Conservation (phyloP, 2,113 vertebrate genomes). For the Trichomycterus rosablanca region DNA sequence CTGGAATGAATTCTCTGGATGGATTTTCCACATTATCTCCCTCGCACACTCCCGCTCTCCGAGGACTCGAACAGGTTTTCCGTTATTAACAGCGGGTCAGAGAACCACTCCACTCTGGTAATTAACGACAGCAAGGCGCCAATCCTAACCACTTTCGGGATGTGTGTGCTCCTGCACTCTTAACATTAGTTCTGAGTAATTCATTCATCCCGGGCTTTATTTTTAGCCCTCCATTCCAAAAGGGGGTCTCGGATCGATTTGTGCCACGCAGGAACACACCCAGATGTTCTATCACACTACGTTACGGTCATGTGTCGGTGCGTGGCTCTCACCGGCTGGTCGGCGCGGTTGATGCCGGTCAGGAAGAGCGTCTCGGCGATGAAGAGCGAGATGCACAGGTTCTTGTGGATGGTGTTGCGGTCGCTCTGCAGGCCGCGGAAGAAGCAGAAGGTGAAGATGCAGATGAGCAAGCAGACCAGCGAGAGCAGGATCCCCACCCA, state of each 20-base stretch:
- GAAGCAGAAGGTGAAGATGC: conserved; percentile 99
- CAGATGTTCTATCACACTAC: too few relatives aligned
- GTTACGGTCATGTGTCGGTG: too few relatives aligned
- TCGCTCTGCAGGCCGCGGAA: conserved; percentile 97
- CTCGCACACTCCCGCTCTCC: conserved; percentile 5
- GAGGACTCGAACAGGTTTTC: conserved; percentile 30
- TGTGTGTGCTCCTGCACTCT: conserved; percentile 6
- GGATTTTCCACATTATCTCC: conserved; percentile 36
- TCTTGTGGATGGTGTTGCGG: conserved; percentile 98
- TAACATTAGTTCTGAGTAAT: not conserved
- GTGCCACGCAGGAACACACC: too few relatives aligned
- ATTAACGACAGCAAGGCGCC: conserved; percentile 41
- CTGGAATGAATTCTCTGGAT: conserved; percentile 33
- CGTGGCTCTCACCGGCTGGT: conserved; percentile 87
- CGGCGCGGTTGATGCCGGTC: conserved; percentile 92
- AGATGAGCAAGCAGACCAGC: conserved; percentile 94
- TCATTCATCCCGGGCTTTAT: not conserved
- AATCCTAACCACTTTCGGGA: conserved; percentile 26
- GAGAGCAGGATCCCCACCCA: conserved; percentile 98
- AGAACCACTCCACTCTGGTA: conserved; percentile 34
- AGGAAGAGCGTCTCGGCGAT: conserved; percentile 96
- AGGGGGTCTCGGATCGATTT: too few relatives aligned
- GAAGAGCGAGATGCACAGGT: conserved; percentile 95
- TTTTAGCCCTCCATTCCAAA: too few relatives aligned
- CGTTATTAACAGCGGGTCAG: conserved; percentile 39